Base-by-base conservation (phyloP, 2,113 vertebrate genomes). In the Vireo altiloquus region DNA sequence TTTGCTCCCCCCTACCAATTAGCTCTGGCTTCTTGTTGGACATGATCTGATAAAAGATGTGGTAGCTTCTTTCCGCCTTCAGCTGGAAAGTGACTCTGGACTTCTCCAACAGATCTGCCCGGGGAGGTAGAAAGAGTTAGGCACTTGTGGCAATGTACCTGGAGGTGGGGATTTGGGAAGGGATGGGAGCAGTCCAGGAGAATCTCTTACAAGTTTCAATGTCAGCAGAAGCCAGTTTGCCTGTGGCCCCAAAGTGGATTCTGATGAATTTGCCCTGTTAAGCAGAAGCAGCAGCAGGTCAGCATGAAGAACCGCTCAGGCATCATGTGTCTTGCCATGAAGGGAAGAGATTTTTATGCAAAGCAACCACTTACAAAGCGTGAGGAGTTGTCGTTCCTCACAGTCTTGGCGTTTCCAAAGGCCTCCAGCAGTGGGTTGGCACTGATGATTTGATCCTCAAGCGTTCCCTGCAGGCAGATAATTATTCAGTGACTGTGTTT, bases 221-320 rank as follows among this genome's bases (percentile, higher is more conserved):
- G 94, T 99, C 99, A 87, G 99, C 99, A 95, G 99, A 99, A 94
- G 99, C 98, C 98, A 99, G 96, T 89, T 99, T 99, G 92, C 99
- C 99, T 44, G 99, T 99, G 44, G 99, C 88, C 3, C 97, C 98
- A 92, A 99, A 99, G 86, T 99, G 99, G 94, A 99, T 99, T 97
- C 99, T 98, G 97, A 99, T 99, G 92, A 99, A 99, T 98, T 99
- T 99, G 68, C 98, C 99, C 99, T 98, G 90, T 86, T 59, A 93
- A 94, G 28, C 50, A 17, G 91, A 92, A 96, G n/a, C 15, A 88
- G 39, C 20, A 49, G 18, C 27, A 64, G 10, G 61, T 89, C 53
- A 64, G 28, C 44, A 21, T 7, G 25, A 49, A 59, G 52, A 66
- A 25, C 24, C 59, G 21, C 52, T 50, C 52, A 35, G 44, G 53